Evolutionary conservation across 2,113 vertebrate genomes (phyloP), one percentile per base, ranked within the genome.

Genomic region (Aleadryas rufinucha): DNA sequence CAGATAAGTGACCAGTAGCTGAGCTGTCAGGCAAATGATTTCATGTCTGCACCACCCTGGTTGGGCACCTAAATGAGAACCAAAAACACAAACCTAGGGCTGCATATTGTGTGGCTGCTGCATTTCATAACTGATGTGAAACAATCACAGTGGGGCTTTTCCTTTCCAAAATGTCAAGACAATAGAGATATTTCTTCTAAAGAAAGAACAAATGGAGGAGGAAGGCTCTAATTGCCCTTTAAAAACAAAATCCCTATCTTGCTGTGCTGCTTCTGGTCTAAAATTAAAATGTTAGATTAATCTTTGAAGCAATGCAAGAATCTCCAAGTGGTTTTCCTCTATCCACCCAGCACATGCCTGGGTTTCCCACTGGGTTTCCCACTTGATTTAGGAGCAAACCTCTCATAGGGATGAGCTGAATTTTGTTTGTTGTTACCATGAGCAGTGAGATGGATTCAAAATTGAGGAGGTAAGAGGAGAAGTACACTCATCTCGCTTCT

Each of bases 201-300:
- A 95, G 92, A 93, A 93, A 87, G 92, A 90, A 93, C 92, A 96
- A 96, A 95, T 89, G 28, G 88, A 92, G 28, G 76, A 92, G 95
- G 93, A 96, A 96, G 94, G 87, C 77, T 91, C 86, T 96, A 93
- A 95, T 89, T 96, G 88, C 88, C 64, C 53, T 89, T 86, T 72
- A 96, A 95, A 96, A 95, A 96, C 93, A 96, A 96, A 96, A 84
- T 96, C 42, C 18, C 85, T 89, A 84, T 96, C 91, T 95, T 93
- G 87, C 96, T 95, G 93, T 87, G 92, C 87, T 87, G 53, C 84
- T 88, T 94, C 86, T 94, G 84, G 83, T 96, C 89, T 93, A 94
- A 97, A 96, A 90, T 90, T 78, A 90, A 93, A 80, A 89, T 30
- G 28, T 92, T 75, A 76, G 76, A 70, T 92, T 88, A 77, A 90